phyloP scores from a whole-genome alignment of 2,797 vertebrate species.

The Brachyalestes nurse region DNA sequence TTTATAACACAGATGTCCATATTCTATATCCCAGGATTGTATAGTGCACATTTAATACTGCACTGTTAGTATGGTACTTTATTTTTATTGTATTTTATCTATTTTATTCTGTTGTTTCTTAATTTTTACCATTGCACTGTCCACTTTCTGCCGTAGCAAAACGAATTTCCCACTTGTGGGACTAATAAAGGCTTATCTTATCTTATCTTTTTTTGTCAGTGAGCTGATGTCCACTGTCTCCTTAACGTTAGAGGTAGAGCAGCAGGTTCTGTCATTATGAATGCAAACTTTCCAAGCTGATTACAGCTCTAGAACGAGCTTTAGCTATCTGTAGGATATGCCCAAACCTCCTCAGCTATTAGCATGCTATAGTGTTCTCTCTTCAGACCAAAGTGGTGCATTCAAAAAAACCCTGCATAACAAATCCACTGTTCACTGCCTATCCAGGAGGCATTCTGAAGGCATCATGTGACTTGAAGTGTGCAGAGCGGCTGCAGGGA shows the following conservation, averaged over 20 bases:
- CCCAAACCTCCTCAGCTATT: neutral
- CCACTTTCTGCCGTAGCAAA: no score
- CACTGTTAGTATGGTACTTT: no score
- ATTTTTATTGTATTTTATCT: no score
- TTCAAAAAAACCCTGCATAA: neutral
- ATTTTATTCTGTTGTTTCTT: no score
- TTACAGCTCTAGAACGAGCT: neutral
- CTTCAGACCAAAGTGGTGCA: neutral
- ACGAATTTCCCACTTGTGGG: no score
- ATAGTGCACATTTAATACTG: no score
- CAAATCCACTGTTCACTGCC: neutral
- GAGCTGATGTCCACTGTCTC: neutral
- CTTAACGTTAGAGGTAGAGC: neutral
- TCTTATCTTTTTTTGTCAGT: no score
- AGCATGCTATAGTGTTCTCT: neutral
- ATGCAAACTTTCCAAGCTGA: neutral
- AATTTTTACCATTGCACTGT: no score
- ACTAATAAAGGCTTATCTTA: no score
- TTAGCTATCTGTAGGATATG: neutral
- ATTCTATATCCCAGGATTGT: no score
- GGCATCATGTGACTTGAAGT: neutral
- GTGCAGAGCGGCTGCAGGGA: neutral
- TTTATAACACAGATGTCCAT: no score
- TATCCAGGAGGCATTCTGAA: neutral
- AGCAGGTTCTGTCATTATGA: neutral